These are phyloP conservation scores for Vanessa atalanta DNA, from an alignment of 1,140 invertebrate genomes.

Conservation along the genomic window DNA sequence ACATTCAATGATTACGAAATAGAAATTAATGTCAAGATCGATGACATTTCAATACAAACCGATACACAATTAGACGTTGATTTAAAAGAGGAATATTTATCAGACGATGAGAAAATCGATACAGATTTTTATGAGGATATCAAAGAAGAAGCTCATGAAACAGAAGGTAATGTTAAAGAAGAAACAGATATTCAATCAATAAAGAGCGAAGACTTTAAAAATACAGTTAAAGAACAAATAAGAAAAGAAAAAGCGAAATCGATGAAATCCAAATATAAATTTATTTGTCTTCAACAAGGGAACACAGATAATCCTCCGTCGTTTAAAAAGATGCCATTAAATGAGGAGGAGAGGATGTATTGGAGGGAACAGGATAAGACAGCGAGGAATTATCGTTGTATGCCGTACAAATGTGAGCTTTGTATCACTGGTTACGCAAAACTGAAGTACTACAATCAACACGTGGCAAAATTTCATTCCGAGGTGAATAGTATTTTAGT, in stretches of 20 bases:
- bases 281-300: neutral
- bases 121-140: neutral
- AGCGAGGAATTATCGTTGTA: conserved; percentile 17
- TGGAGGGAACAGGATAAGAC: conserved; percentile 25
- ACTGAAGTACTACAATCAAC: conserved; percentile 14
- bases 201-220: neutral
- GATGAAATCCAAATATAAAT: neutral
- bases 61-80: neutral
- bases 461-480: conserved; percentile 27
- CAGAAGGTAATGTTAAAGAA: neutral
- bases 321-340: conserved; percentile 14
- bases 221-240: neutral
- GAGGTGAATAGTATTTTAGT: conserved; percentile 6
- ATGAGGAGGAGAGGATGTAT: conserved; percentile 19
- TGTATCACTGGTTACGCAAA: conserved; percentile 32
- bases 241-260: neutral
- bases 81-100: neutral
- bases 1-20: neutral
- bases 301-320: neutral
- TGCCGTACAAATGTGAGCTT: conserved; percentile 29
- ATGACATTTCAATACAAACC: too few species aligned
- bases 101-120: neutral
- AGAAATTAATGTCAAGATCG: neutral
- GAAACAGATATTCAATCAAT: neutral
- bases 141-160: neutral